Evolutionary conservation across 2,888 invertebrate species (phyloP).

Genomic region (Morinoia aosen): DNA sequence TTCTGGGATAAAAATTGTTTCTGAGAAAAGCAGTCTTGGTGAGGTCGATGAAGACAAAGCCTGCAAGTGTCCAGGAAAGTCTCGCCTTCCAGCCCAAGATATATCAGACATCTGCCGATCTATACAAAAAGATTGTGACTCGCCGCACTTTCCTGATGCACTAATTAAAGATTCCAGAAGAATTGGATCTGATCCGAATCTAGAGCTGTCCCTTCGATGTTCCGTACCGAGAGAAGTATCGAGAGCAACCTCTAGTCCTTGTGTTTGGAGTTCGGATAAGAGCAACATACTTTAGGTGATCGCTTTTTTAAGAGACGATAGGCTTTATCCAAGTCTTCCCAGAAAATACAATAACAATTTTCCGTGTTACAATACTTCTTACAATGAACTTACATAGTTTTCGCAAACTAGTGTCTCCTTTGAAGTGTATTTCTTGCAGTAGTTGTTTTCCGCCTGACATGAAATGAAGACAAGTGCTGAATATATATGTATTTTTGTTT

Average conservation of each 20-base stretch:
- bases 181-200: background rate
- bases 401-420: background rate
- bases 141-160: background rate
- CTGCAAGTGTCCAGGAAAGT: background rate
- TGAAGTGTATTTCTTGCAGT: background rate
- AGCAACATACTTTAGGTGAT: background rate
- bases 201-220: background rate
- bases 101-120: background rate
- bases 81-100: background rate
- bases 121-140: background rate
- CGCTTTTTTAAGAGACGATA: background rate
- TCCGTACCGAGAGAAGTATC: background rate
- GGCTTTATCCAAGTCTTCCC: conserved; percentile 12
- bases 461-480: background rate
- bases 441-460: background rate
- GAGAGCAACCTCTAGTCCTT: background rate
- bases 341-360: background rate
- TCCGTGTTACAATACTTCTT: background rate
- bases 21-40: background rate
- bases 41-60: background rate
- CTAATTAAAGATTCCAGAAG: conserved; percentile 15
- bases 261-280: background rate
- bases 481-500: background rate
- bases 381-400: background rate
- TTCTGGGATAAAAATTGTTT: conserved; percentile 17